Evolutionary conservation across 2,888 invertebrate species (phyloP), one percentile per base, ranked within the genome.

Genomic region (Athalia cordata): DNA sequence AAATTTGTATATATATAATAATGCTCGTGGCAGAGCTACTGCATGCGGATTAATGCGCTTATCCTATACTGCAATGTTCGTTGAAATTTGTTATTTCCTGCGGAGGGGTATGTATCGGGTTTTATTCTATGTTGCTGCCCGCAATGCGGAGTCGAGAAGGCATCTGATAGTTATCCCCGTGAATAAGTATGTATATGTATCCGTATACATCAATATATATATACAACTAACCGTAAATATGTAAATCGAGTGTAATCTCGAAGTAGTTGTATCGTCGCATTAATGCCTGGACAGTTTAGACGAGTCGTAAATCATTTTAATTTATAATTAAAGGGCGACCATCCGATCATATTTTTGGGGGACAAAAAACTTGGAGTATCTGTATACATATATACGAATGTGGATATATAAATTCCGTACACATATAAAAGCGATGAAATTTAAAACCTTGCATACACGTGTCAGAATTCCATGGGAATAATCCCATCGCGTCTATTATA

Each of bases 41-140:
- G 29, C 29, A 29, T 29, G 29, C 29, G 29, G 29, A 29, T 29
- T 29, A 29, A 29, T 29, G 29, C 29, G 29, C 29, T 29, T 29
- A 29, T 29, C 29, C 29, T 2, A 29, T 11, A 29, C 29, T 52
- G 52, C 68, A 68, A 52, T 68, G 68, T 68, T 68, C 68, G 68
- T 68, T 68, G 68, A 68, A 68, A 68, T 68, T 68, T 68, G 68
- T 68, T 68, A 55, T 68, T 68, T 68, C 68, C 68, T 68, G 68
- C 11, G 4, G 55, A 67, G 50, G 67, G 29, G 13, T 7, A 7
- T 11, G 61, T 55, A 55, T 68, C 55, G 68, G 55, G 9, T 6
- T 29, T 29, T 29, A 29, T 29, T 29, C 29, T 29, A 29, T 29
- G 29, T 29, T 29, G 29, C 29, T 29, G 29, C 29, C 29, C 29